Base-by-base conservation (phyloP, 2,888 invertebrate genomes). In the Desoria tigrina region DNA sequence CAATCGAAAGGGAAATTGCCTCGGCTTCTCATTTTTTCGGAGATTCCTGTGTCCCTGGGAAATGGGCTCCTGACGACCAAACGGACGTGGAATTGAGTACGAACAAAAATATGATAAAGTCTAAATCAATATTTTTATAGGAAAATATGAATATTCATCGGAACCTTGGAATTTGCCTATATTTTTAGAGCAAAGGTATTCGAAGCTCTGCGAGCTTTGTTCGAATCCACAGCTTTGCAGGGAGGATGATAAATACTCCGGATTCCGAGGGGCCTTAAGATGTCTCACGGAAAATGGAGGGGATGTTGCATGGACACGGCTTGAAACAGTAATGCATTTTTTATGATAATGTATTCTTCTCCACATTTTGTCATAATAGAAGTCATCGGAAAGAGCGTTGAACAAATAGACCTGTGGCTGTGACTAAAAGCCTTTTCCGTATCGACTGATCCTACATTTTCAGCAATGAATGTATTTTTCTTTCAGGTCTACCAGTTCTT, bases 281-380 rank as follows among this genome's bases (percentile, higher is more conserved):
- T 94, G 94, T 79, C 81, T 94, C 66, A 87, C 88, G 1, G 87
- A 89, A 75, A 89, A 90, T 72, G 87, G 87, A 1, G 94, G 93
- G 0, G 87, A 94, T 76, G 87, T 94, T 2, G 94, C 93, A 16
- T 92, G 90, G 82, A 90, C 90, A 16, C 92, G 91, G 79, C 88
- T 90, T 67, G 88, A 89, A 76, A 90, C 84, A 76, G 89, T 91
- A 54, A 39, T 51, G 39, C 42, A 42, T 45, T 9, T 42, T 42
- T 57, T 42, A 57, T 57, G 42, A 57, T 42, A 42, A 55, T 37
- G 21, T 3, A 42, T 55, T 11, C 26, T 27, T 28, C n/a, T 32
- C 14, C 16, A 55, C 37, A 32, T 26, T 55, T 51, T 32, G n/a
- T 45, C 45, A 45, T 45, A 45, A 45, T 45, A 45, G 21, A 45